These are phyloP conservation scores for Cyprinodon brontotheroides DNA, from an alignment of 2,113 vertebrate species.

Conservation along the genomic window DNA sequence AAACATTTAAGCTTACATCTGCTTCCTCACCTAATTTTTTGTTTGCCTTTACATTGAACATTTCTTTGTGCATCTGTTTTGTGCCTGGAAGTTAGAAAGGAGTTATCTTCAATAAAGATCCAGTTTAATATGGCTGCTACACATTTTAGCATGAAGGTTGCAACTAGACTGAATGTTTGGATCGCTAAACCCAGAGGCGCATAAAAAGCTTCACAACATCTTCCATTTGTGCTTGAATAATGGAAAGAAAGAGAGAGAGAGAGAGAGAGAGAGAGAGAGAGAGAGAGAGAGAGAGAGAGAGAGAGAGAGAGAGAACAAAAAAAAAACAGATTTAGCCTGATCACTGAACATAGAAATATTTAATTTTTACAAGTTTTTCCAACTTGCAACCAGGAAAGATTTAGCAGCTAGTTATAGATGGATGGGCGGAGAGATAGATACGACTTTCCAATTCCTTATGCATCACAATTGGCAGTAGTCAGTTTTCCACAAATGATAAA, in stretches of 20 bases:
- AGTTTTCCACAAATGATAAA: neutral
- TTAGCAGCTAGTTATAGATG: too few species aligned
- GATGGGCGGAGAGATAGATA: too few species aligned
- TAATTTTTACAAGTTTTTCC: too few species aligned
- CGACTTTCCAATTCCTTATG: neutral
- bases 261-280: too few species aligned
- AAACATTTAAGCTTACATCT: slow-evolving; percentile 16
- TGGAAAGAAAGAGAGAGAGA: too few species aligned
- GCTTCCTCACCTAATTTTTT: slow-evolving; percentile 9
- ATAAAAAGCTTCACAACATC: neutral
- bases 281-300: too few species aligned
- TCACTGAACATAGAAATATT: too few species aligned
- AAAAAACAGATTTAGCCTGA: too few species aligned
- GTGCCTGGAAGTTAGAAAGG: neutral
- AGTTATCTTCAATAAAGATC: neutral
- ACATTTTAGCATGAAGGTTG: neutral
- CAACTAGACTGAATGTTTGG: neutral
- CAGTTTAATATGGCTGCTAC: neutral
- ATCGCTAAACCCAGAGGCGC: too few species aligned
- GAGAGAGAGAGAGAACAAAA: too few species aligned
- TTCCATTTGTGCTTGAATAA: neutral
- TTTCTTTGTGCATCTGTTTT: neutral
- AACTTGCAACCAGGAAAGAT: neutral
- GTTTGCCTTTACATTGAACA: slow-evolving; percentile 20
- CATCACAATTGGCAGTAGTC: neutral